Base-by-base conservation (phyloP, 2,797 vertebrate species). In the Coregonus sp. region DNA sequence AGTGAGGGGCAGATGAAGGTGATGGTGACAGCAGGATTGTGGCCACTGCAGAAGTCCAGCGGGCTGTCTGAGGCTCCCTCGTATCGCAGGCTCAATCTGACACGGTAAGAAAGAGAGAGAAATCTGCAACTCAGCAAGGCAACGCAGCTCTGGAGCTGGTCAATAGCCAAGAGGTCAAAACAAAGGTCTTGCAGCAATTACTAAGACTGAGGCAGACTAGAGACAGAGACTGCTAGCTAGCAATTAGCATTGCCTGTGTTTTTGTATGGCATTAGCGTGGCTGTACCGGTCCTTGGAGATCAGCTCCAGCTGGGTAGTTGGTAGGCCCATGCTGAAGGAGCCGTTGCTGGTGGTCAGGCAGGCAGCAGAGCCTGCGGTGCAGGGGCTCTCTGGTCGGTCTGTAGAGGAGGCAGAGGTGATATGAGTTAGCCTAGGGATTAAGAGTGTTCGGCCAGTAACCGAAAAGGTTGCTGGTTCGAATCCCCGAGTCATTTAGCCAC, bases 1-100 rank as follows among this genome's bases (percentile, higher is more conserved):
- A 92, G 93, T 0, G 96, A 97, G 0, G 98, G 98, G 83, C 98
- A 99, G 82, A 95, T 91, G 74, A 99, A 97, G 0, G 96, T 98
- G 83, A 99, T 89, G 0, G 92, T 97, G 82, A 98, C 96, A 0
- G 95, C 95, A 3, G 98, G 97, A 25, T 76, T 83, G 84, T 97
- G 97, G 1, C 85, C 94, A 0, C 91, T 84, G 84, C 98, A 99
- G 70, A 96, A 94, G 1, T 84, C 83, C 0, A 91, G 96, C 65
- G 80, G 52, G 0, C 81, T 68, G 37, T 37, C 78, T 0, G 68
- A 31, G 7, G 52, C 87, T 51, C 71, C 90, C 70, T 92, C 91
- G 4, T 99, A 99, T 61, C 85, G 95, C 79, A 99, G 73, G 70
- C 89, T 88, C 76, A 99, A 90, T 76, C 98, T 99, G 88, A 75